Evolutionary conservation across 2,113 vertebrate species (phyloP).

Genomic region (Nipponia nippon): DNA sequence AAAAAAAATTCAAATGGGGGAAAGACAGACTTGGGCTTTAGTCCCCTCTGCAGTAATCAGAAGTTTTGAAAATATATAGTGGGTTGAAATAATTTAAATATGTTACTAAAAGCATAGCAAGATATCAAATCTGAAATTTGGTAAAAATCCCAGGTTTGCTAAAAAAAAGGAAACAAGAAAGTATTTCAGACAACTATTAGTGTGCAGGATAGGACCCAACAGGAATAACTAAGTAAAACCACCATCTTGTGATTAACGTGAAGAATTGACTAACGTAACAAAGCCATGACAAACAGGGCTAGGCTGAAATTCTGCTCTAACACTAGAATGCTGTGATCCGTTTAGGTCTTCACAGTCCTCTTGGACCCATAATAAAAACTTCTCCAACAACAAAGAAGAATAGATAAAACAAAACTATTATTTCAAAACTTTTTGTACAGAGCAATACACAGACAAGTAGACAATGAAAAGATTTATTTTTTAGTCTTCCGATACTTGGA

Average conservation of each 20-base stretch:
- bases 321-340: neutral
- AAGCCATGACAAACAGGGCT: neutral
- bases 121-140: neutral
- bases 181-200: neutral
- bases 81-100: neutral
- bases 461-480: constrained; percentile 39
- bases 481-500: neutral
- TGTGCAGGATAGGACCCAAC: neutral
- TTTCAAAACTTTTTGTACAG: neutral
- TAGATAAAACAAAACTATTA: neutral
- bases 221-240: neutral
- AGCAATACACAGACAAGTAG: neutral
- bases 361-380: neutral
- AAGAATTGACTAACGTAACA: fast-evolving
- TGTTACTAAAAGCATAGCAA: neutral
- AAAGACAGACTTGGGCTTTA: neutral
- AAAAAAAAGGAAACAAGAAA: neutral
- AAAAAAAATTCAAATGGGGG: neutral
- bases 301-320: neutral
- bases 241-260: neutral
- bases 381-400: neutral
- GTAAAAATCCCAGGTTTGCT: neutral
- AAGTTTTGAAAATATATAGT: neutral
- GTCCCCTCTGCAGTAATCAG: fast-evolving
- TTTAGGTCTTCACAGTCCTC: neutral